These are phyloP conservation scores for Aptenodytes patagonicus DNA, from an alignment of 2,113 vertebrate species.

Conservation along the genomic window DNA sequence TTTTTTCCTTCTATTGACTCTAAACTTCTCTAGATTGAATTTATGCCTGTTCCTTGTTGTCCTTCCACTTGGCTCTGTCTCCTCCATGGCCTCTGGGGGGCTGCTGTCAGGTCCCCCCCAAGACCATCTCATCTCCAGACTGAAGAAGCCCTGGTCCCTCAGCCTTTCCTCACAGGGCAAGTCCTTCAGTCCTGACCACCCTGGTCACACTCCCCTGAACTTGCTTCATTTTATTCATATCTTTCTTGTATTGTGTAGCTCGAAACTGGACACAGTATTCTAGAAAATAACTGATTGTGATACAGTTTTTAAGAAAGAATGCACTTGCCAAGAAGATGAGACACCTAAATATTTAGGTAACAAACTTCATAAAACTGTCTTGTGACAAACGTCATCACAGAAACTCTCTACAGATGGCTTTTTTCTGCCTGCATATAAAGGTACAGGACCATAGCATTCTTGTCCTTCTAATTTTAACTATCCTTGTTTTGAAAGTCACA, in stretches of 20 bases:
- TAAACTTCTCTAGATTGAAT: background rate
- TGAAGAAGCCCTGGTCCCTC: background rate
- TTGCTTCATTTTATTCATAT: background rate
- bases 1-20: background rate
- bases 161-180: background rate
- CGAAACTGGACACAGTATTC: background rate
- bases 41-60: background rate
- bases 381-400: background rate
- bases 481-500: background rate
- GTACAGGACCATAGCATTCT: background rate
- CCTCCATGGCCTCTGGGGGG: background rate
- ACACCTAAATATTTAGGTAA: background rate
- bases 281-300: background rate
- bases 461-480: background rate
- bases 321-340: background rate
- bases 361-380: background rate
- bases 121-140: background rate
- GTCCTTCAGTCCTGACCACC: background rate
- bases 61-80: background rate
- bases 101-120: background rate
- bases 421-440: background rate
- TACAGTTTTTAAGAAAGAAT: background rate
- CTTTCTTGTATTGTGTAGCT: background rate
- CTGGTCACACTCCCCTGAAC: background rate
- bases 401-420: background rate